Percentiles rank a stretch among this genome's conserved stretches.
Evolutionary conservation across 2,797 vertebrate species (phyloP).

Genomic region (Poecilia picta): DNA sequence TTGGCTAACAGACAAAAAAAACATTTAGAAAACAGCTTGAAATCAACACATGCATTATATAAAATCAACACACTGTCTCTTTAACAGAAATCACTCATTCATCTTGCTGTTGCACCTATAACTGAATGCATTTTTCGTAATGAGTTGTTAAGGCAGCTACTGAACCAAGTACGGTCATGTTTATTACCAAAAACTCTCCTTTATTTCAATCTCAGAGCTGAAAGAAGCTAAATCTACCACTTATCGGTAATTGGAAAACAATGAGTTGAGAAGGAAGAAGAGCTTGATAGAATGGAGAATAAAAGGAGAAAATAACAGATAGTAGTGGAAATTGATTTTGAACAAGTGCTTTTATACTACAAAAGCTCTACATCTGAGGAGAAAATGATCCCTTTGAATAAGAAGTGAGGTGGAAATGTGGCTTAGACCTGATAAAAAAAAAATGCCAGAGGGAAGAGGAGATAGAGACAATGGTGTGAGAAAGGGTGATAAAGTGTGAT

Average conservation of each 20-base stretch:
- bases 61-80: background rate
- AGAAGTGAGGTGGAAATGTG: slow-evolving; percentile 58
- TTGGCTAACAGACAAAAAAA: background rate
- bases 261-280: slow-evolving; percentile 47
- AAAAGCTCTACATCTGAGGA: slow-evolving; percentile 58
- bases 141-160: slow-evolving; percentile 41
- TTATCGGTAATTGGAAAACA: slow-evolving; percentile 63
- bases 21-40: background rate
- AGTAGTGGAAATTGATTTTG: slow-evolving; percentile 67
- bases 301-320: slow-evolving; percentile 32
- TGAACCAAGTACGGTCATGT: slow-evolving; percentile 28
- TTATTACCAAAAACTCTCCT: slow-evolving; percentile 21
- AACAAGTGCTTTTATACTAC: slow-evolving; percentile 62
- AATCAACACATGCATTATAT: background rate
- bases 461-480: slow-evolving; percentile 47
- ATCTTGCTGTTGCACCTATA: background rate
- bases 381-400: slow-evolving; percentile 60
- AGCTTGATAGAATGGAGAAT: slow-evolving; percentile 39
- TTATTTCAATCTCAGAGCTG: slow-evolving; percentile 29
- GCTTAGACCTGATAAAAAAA: slow-evolving; percentile 71
- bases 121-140: slow-evolving; percentile 23
- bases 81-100: background rate
- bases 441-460: slow-evolving; percentile 51
- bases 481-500: slow-evolving; percentile 62
- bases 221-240: slow-evolving; percentile 54